Percentiles rank a stretch among this genome's conserved stretches.
These are phyloP conservation scores for Zeuzera pyrina DNA, from an alignment of 2,888 invertebrate species.

Conservation along the genomic window DNA sequence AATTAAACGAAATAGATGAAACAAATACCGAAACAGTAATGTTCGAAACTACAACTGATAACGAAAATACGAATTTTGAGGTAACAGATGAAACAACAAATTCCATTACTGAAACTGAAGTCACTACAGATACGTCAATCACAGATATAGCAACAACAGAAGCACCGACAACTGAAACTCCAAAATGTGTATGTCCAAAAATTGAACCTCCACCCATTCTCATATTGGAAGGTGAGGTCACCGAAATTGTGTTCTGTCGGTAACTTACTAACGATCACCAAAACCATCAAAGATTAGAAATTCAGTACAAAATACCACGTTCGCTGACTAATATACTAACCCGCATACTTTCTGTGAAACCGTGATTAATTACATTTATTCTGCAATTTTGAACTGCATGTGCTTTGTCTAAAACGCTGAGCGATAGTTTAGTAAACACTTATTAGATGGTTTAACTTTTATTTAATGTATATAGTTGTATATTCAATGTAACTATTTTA, in stretches of 20 bases:
- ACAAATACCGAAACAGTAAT: slow-evolving; percentile 18
- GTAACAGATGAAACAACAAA: slow-evolving; percentile 20
- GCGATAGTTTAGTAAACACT: background rate
- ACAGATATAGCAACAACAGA: slow-evolving; percentile 19
- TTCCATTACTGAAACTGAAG: slow-evolving; percentile 29
- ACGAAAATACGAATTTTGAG: slow-evolving; percentile 14
- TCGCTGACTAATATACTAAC: slow-evolving; percentile 43
- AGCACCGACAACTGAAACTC: slow-evolving; percentile 29
- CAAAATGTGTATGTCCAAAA: slow-evolving; percentile 57
- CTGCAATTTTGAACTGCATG: slow-evolving; percentile 32
- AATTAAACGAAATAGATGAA: slow-evolving; percentile 17
- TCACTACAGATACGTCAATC: slow-evolving; percentile 24
- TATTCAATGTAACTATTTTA: background rate
- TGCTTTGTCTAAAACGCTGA: slow-evolving; percentile 16
- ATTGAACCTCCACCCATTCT: slow-evolving; percentile 78
- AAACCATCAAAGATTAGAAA: slow-evolving; percentile 36
- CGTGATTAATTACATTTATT: slow-evolving; percentile 16
- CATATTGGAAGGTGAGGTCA: slow-evolving; percentile 87
- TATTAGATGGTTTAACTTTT: background rate
- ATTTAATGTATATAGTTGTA: background rate
- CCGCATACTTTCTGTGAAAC: slow-evolving; percentile 30
- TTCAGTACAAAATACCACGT: slow-evolving; percentile 22
- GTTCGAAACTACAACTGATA: slow-evolving; percentile 13
- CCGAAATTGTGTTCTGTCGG: slow-evolving; percentile 40
- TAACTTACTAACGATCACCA: slow-evolving; percentile 58